Evolutionary conservation across 2,888 invertebrate species (phyloP), one percentile per base, ranked within the genome.

Genomic region (Smittia sp.): DNA sequence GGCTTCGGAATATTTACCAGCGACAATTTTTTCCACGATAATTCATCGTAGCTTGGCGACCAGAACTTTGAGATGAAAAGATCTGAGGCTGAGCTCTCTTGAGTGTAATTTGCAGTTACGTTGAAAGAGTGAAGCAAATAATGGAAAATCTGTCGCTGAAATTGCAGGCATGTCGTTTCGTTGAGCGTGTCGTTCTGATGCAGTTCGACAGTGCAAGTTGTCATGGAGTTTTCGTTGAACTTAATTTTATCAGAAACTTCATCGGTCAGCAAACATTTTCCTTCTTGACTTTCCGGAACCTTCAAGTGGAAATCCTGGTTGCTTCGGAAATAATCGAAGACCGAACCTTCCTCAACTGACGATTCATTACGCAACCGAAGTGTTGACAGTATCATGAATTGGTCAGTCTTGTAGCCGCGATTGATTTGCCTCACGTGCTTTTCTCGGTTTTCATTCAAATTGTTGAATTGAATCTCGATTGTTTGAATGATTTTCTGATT

Each of bases 211-310:
- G 3, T 32, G 15, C 72, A 72, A 20, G 7, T 25, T 58, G 62
- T 72, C 24, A 24, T n/a, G n/a, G 62, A 72, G 22, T 72, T 72
- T 11, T 72, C 72, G 39, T 72, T 72, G 18, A 69, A 69, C 9
- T 1, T 11, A 24, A 69, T 22, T 25, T 1, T 1, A 24, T 72
- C 72, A 25, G 58, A 6, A 2, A 27, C 20, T 15, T 52, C n/a
- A 24, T 52, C 62, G 38, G 1, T 39, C 39, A 72, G 15, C 38
- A 62, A 11, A 62, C 72, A 72, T 18, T 39, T 11, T 20, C 62
- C 72, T 22, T 58, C 62, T 32, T 18, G 4, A 38, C 24, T 72
- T 67, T 62, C 62, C 18, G 72, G 72, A 62, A 72, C 38, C 24
- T 38, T 72, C 13, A 72, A 2, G 22, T 54, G 13, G 24, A 24